These are phyloP conservation scores for Collichthys lucidus DNA, from an alignment of 2,113 vertebrate species.

Conservation along the genomic window DNA sequence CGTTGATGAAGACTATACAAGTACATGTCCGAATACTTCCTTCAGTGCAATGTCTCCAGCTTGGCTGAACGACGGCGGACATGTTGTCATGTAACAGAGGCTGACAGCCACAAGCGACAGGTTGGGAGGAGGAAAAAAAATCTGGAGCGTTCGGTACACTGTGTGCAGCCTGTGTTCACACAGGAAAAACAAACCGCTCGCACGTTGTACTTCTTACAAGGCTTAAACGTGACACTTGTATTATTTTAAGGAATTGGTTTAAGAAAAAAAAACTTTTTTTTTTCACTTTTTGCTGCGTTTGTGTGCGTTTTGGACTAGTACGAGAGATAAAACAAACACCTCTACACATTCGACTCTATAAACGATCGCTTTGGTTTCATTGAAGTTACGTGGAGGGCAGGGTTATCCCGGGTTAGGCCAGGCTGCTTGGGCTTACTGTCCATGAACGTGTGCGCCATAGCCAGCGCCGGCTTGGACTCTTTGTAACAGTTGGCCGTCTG, in stretches of 20 bases:
- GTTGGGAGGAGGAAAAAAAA: constrained; percentile 46
- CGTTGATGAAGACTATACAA: constrained; percentile 72
- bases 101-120: constrained; percentile 62
- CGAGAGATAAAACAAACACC: constrained; percentile 28
- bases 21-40: constrained; percentile 77
- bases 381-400: constrained; percentile 84
- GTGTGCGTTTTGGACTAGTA: constrained; percentile 46
- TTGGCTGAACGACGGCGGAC: constrained; percentile 83
- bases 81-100: constrained; percentile 82
- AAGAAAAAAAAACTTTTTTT: constrained; percentile 25
- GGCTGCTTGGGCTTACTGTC: constrained; percentile 85
- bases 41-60: constrained; percentile 91
- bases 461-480: constrained; percentile 85
- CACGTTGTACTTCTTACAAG: constrained; percentile 49
- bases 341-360: constrained; percentile 96
- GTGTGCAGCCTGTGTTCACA: constrained; percentile 41
- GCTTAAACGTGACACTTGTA: constrained; percentile 11
- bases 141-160: constrained; percentile 42
- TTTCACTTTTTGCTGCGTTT: constrained; percentile 23
- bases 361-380: constrained; percentile 98
- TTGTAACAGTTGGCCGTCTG: constrained; percentile 83
- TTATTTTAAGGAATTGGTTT: constrained; percentile 20
- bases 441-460: constrained; percentile 81
- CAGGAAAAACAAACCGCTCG: constrained; percentile 51
- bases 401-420: constrained; percentile 83